These are phyloP conservation scores for Oreochromis aureus DNA, from an alignment of 2,113 vertebrate species.

Conservation along the genomic window DNA sequence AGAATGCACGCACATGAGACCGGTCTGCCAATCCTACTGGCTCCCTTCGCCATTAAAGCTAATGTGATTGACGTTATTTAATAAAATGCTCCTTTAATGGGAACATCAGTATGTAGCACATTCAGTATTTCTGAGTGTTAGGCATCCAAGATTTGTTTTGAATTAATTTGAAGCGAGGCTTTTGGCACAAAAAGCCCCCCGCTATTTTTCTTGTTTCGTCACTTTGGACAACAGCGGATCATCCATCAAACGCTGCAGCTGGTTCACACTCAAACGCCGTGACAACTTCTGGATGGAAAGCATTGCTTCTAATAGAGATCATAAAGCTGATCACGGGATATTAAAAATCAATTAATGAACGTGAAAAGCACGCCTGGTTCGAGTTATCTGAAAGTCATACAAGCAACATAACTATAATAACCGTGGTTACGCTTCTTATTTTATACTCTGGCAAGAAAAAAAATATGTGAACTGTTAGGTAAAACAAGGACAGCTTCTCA, in stretches of 20 bases:
- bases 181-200: background rate
- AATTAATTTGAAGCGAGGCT: background rate
- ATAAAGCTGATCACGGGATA: background rate
- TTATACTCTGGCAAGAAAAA: background rate
- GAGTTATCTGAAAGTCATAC: background rate
- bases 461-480: background rate
- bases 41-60: background rate
- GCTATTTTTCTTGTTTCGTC: background rate
- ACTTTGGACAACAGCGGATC: background rate
- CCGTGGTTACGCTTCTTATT: background rate
- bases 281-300: slow-evolving; percentile 23
- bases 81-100: slow-evolving; percentile 2
- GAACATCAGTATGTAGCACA: background rate
- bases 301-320: background rate
- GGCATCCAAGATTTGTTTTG: background rate
- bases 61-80: background rate
- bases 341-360: background rate
- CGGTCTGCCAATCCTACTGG: slow-evolving; percentile 1
- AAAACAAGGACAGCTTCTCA: slow-evolving; percentile 14
- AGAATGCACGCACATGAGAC: slow-evolving; percentile 5
- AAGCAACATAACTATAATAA: background rate
- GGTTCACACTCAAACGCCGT: slow-evolving; percentile 1
- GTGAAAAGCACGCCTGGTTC: background rate
- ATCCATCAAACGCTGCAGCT: slow-evolving; percentile 33
- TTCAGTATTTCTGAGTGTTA: background rate